phyloP scores from a whole-genome alignment of 1,140 invertebrate species.

The Elysia chlorotica region DNA sequence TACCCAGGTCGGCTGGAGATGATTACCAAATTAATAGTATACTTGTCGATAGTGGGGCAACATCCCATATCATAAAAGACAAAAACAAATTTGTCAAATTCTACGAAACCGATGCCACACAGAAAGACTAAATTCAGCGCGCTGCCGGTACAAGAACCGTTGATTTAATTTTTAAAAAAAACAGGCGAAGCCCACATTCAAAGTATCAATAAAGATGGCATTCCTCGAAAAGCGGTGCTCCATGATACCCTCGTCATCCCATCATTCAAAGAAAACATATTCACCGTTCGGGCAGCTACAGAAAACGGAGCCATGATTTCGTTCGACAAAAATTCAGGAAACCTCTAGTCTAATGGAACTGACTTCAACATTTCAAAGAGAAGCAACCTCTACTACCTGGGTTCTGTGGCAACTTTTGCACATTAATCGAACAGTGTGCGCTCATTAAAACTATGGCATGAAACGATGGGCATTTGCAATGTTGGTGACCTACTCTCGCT shows the following conservation, averaged over 20 bases:
- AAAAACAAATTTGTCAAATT: conserved; percentile 18
- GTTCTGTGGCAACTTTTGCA: too few species aligned
- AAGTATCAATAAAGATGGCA: conserved; percentile 11
- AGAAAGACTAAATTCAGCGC: neutral
- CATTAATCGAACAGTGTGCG: too few species aligned
- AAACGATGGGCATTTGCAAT: conserved; percentile 5
- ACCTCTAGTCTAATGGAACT: neutral
- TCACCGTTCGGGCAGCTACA: conserved; percentile 23
- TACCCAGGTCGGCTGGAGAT: neutral
- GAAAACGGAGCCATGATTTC: conserved; percentile 4
- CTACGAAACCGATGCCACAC: neutral
- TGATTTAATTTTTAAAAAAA: neutral
- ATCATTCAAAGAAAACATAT: conserved; percentile 21
- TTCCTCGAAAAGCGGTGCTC: neutral
- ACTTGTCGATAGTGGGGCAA: conserved; percentile 27
- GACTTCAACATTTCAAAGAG: neutral
- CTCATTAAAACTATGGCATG: neutral
- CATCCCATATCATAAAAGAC: conserved; percentile 24
- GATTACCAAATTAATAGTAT: neutral
- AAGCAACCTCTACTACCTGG: neutral
- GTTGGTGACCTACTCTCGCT: neutral
- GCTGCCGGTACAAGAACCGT: neutral
- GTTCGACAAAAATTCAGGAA: neutral
- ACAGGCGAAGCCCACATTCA: conserved; percentile 19
- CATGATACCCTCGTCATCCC: conserved; percentile 26